Conservation (phyloP, 2,113 vertebrate genomes). For the Tragelaphus imberbis region DNA sequence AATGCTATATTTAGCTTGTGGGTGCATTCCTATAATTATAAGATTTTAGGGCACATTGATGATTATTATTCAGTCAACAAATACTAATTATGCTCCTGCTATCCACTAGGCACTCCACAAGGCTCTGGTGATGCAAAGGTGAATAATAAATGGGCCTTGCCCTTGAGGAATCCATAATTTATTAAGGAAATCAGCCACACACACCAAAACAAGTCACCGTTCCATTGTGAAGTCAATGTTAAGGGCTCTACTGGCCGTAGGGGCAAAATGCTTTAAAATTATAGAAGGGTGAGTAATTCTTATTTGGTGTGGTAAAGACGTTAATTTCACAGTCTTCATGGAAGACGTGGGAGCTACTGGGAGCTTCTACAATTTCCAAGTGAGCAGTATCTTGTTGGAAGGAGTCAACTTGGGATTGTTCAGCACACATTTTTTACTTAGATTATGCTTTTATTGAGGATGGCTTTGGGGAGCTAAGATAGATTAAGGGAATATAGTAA, state of each 20-base stretch:
- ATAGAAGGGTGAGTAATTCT: background rate
- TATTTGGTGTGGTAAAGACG: background rate
- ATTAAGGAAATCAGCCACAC: background rate
- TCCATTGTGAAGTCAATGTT: background rate
- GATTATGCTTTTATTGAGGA: background rate
- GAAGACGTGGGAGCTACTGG: background rate
- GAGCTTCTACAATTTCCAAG: background rate
- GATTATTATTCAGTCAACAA: constrained; percentile 26
- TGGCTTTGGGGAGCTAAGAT: background rate
- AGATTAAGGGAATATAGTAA: background rate
- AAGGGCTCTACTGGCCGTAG: background rate
- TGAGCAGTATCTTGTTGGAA: background rate
- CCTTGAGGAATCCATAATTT: background rate
- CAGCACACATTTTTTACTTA: background rate
- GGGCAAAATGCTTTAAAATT: background rate
- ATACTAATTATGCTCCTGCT: background rate
- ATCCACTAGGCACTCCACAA: background rate
- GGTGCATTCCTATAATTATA: background rate
- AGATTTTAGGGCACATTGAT: background rate
- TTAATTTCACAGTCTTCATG: background rate
- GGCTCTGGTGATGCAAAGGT: background rate
- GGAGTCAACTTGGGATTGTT: background rate
- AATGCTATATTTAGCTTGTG: background rate
- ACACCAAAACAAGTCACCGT: background rate
- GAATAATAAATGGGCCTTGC: background rate